phyloP scores from a whole-genome alignment of 1,140 invertebrate species.

The Hycleus cichorii region DNA sequence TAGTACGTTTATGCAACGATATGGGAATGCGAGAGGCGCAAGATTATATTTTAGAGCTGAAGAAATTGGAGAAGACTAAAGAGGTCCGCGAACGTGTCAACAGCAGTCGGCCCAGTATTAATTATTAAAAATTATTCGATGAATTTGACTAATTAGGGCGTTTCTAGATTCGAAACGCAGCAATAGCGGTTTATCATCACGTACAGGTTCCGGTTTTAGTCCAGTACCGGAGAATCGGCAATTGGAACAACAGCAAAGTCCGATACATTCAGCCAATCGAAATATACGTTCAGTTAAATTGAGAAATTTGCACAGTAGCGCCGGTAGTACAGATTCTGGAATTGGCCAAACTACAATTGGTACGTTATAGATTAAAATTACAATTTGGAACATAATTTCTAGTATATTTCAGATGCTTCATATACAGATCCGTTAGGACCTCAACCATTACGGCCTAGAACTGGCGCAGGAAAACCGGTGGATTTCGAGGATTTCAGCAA shows the following conservation, averaged over 20 bases:
- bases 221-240: conserved; percentile 43
- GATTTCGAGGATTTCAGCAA: conserved; percentile 73
- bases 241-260: conserved; percentile 20
- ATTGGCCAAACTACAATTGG: conserved; percentile 29
- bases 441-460: conserved; percentile 65
- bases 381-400: not conserved
- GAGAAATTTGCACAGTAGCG: conserved; percentile 31
- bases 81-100: conserved; percentile 56
- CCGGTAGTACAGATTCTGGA: conserved; percentile 36
- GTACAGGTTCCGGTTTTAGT: conserved; percentile 49
- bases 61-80: conserved; percentile 74
- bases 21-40: conserved; percentile 73
- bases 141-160: too few species aligned
- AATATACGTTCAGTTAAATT: conserved; percentile 27
- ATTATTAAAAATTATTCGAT: not conserved
- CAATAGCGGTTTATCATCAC: conserved; percentile 51
- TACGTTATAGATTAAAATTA: conserved; percentile 6
- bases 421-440: conserved; percentile 73
- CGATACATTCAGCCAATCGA: conserved; percentile 29
- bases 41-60: conserved; percentile 71
- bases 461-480: conserved; percentile 53
- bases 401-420: conserved; percentile 46
- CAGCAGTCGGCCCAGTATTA: conserved; percentile 50
- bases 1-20: conserved; percentile 75
- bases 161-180: conserved; percentile 45